Evolutionary conservation across 2,113 vertebrate species (phyloP).

Genomic region (Microtus montanus): DNA sequence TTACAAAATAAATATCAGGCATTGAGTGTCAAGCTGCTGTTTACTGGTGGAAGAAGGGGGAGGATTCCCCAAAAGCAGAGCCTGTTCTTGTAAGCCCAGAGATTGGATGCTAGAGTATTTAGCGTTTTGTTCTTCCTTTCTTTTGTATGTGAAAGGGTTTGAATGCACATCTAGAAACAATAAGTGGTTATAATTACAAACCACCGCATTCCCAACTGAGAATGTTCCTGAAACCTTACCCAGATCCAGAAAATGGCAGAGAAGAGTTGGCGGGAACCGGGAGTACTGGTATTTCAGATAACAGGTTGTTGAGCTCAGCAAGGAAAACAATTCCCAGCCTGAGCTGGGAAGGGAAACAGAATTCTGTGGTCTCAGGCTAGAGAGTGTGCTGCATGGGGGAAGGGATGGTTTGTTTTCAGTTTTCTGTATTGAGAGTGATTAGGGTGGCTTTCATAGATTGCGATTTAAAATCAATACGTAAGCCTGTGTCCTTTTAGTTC

Average conservation of each 20-base stretch:
- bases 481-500: neutral
- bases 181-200: slow-evolving; percentile 5
- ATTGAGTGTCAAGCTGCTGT: neutral
- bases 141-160: slow-evolving; percentile 38
- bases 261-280: neutral
- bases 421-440: neutral
- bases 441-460: neutral
- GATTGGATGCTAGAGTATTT: neutral
- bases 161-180: slow-evolving; percentile 16
- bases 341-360: neutral
- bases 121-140: slow-evolving; percentile 42
- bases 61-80: neutral
- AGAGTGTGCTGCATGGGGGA: neutral
- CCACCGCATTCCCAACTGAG: neutral
- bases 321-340: neutral
- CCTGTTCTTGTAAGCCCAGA: neutral
- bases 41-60: neutral
- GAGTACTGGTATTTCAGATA: slow-evolving; percentile 3
- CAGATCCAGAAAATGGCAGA: slow-evolving; percentile 25
- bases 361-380: neutral
- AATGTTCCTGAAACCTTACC: slow-evolving; percentile 42
- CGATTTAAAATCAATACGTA: slow-evolving; percentile 1
- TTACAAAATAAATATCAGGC: slow-evolving; percentile 20
- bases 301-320: neutral
- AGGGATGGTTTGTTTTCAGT: neutral